phyloP scores from a whole-genome alignment of 2,113 vertebrate species.

The Oreochromis niloticus region DNA sequence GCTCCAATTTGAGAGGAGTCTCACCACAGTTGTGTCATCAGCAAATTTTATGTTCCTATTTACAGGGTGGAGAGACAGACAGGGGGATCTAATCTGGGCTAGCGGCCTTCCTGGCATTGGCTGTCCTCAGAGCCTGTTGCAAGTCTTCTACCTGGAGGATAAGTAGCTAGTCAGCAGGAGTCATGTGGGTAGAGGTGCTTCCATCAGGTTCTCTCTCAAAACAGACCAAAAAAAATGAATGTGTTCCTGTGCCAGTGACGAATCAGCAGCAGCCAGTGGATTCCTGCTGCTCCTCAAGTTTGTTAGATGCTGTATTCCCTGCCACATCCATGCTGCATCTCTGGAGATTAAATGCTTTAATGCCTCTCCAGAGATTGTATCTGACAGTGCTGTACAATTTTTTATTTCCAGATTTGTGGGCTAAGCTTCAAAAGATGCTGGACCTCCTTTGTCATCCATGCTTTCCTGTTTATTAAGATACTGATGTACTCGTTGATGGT shows the following conservation, averaged over 20 bases:
- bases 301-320: neutral
- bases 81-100: neutral
- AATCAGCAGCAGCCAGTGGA: rapidly evolving
- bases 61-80: neutral
- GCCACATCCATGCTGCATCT: neutral
- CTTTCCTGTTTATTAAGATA: neutral
- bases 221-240: neutral
- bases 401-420: neutral
- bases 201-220: neutral
- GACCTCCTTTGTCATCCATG: neutral
- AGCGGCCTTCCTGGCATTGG: too few species aligned
- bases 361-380: neutral
- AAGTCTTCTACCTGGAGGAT: neutral
- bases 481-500: rapidly evolving
- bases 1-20: neutral
- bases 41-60: neutral
- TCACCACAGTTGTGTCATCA: neutral
- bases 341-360: neutral
- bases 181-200: neutral
- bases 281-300: neutral
- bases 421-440: neutral
- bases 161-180: neutral
- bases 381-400: neutral
- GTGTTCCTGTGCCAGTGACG: rapidly evolving
- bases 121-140: too few species aligned